A percentile compares a stretch with the other conserved stretches of the same genome.
phyloP scores from a whole-genome alignment of 2,113 vertebrate species.

The Lates calcarifer region DNA sequence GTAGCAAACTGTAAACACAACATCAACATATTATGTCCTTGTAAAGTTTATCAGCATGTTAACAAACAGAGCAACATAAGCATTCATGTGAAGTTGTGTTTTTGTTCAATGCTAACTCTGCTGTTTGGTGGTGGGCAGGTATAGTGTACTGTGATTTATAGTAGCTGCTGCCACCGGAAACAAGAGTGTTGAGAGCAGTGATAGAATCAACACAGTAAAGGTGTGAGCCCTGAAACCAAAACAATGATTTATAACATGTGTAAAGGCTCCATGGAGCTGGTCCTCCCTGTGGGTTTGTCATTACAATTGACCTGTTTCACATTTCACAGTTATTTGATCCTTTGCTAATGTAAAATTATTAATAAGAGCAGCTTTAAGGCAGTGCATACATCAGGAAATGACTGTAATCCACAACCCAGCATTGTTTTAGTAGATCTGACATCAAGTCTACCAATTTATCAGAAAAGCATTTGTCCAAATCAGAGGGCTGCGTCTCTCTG shows the following conservation, averaged over 20 bases:
- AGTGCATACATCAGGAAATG: not conserved
- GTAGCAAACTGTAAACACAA: not conserved
- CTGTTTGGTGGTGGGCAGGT: not conserved
- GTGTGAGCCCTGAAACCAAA: not conserved
- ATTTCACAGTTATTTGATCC: not conserved
- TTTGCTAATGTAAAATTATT: not conserved
- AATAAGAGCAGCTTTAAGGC: not conserved
- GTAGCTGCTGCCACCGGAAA: not conserved
- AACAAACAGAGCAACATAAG: not conserved
- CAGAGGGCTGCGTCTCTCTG: not conserved
- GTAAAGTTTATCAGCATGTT: not conserved
- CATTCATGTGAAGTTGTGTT: not conserved
- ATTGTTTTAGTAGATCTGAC: not conserved
- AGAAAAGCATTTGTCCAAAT: constrained; percentile 3
- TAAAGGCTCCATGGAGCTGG: not conserved
- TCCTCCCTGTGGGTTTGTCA: not conserved
- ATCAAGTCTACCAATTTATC: not conserved
- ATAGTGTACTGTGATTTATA: no score
- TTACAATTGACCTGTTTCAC: not conserved
- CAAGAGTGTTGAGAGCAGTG: not conserved
- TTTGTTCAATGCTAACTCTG: not conserved
- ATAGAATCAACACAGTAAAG: not conserved
- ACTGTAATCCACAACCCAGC: not conserved
- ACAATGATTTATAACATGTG: not conserved
- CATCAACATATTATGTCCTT: not conserved